phyloP scores from a whole-genome alignment of 2,797 vertebrate genomes.

The Acrossocheilus wenchowensis region DNA sequence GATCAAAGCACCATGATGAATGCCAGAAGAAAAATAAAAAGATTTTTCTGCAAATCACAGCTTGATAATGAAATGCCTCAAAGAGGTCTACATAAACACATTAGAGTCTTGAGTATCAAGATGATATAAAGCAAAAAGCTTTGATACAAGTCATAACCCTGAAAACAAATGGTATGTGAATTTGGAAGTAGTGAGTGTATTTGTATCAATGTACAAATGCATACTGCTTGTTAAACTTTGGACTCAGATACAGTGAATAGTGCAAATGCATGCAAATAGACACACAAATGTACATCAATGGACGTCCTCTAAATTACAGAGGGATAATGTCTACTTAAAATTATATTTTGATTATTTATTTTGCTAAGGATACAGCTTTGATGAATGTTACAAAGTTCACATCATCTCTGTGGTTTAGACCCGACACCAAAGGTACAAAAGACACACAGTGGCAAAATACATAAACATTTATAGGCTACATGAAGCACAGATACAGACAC shows the following conservation, averaged over 20 bases:
- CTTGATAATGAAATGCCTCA: background rate
- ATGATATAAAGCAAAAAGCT: background rate
- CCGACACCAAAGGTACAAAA: background rate
- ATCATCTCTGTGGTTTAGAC: background rate
- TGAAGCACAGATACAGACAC: background rate
- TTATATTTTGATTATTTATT: background rate
- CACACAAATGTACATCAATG: background rate
- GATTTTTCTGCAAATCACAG: background rate
- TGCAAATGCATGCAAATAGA: constrained; percentile 26
- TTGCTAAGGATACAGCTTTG: background rate
- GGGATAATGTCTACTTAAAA: background rate
- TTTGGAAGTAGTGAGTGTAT: background rate
- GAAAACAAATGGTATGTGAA: background rate
- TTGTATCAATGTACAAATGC: background rate
- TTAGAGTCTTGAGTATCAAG: background rate
- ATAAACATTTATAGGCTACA: background rate
- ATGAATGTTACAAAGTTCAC: background rate
- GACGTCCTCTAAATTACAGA: background rate
- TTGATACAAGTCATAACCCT: background rate
- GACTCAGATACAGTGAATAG: background rate
- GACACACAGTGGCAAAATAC: background rate
- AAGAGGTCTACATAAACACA: background rate
- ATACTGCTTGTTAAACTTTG: constrained; percentile 1
- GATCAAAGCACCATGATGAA: background rate
- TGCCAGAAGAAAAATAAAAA: no score